Evolutionary conservation across 1,140 invertebrate genomes (phyloP), one percentile per base, ranked within the genome.

Genomic region (Cotesia vestalis): DNA sequence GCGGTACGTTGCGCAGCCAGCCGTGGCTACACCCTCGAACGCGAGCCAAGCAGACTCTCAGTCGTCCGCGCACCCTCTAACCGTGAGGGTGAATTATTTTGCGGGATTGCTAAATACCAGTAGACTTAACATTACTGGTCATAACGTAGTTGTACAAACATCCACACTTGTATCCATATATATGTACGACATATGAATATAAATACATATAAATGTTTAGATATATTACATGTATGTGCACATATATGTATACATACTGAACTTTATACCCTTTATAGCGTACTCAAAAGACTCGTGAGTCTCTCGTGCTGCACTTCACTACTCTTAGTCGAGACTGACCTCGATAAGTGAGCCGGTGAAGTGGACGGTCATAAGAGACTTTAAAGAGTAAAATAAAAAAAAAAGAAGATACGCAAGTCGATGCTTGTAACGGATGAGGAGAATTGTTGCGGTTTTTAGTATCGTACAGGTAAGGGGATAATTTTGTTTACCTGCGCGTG

Each of bases 1-100:
- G 75, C 74, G 70, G 71, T 66, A 52, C 71, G 64, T 71, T 67
- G 66, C 71, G 72, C 76, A 73, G 72, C 71, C 62, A 71, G 67
- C 27, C 59, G 73, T 79, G 79, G 80, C 81, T 83, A 83, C 85
- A 85, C 84, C 82, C 83, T 79, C 80, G 71, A 77, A 74, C 77
- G 72, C 78, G 69, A 72, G 71, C 71, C 71, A 71, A 79, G 76
- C 75, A 75, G 73, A 75, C 77, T 71, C 72, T 84, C 81, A 86
- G 85, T 86, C 80, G 84, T 78, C 74, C 84, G 82, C 84, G 84
- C 83, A 83, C 82, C 81, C 79, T 85, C 83, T 78, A 74, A 81
- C 78, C 69, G 81, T 68, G 81, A 85, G 84, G 82, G 79, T 83
- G 77, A 73, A 80, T 74, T 66, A 64, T 69, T 66, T 40, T 5